A percentile compares a stretch with the other conserved stretches of the same genome.
Conservation (phyloP, 2,797 vertebrate genomes). For the Rhynchonycteris naso region DNA sequence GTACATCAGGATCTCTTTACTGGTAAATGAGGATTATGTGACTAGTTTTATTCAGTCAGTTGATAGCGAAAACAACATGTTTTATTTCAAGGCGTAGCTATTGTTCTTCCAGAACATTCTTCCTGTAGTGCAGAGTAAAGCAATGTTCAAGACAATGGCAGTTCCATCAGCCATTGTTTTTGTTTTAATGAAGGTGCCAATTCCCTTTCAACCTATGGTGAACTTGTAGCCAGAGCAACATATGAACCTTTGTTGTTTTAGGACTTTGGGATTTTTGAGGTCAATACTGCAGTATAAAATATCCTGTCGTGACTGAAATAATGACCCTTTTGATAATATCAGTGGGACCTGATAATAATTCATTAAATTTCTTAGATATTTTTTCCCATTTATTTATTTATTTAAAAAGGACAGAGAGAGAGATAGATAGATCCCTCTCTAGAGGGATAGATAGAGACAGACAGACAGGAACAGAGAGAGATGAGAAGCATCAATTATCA, state of each 20-base stretch:
- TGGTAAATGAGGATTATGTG: neutral
- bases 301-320: neutral
- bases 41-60: neutral
- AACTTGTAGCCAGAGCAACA: neutral
- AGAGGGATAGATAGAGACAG: too few species aligned
- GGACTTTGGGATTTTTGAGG: neutral
- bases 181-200: neutral
- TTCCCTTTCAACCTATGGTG: neutral
- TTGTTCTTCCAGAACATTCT: neutral
- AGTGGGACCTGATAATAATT: neutral
- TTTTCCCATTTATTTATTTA: too few species aligned
- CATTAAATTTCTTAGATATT: conserved; percentile 29
- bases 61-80: neutral
- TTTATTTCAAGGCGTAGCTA: neutral
- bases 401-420: too few species aligned
- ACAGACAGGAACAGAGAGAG: too few species aligned
- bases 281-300: neutral
- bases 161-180: neutral
- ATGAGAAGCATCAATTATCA: too few species aligned
- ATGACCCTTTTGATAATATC: neutral
- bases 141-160: neutral
- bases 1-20: neutral
- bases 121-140: neutral
- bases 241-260: neutral
- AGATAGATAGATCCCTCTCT: too few species aligned